A percentile compares a stretch with the other conserved stretches of the same genome.
phyloP scores from a whole-genome alignment of 2,888 invertebrate species.

The Augochlorella aurata region DNA sequence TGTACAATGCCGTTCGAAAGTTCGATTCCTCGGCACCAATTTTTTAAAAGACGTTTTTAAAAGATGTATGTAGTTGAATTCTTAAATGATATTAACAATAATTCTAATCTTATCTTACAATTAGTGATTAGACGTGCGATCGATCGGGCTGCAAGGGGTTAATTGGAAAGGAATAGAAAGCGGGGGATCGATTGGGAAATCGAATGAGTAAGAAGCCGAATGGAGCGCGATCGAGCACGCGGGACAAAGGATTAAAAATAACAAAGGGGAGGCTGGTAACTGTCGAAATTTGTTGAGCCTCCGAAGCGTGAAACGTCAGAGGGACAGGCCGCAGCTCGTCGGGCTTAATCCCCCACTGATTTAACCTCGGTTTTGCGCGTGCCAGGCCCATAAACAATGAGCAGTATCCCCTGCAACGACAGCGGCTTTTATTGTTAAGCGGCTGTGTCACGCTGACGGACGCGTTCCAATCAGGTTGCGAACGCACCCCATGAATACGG shows the following conservation, averaged over 20 bases:
- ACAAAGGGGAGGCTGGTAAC: constrained; percentile 12
- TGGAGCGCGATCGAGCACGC: not conserved
- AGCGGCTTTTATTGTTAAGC: constrained; percentile 35
- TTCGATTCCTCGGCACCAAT: not conserved
- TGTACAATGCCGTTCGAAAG: not conserved
- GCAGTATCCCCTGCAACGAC: constrained; percentile 21
- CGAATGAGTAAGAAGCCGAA: not conserved
- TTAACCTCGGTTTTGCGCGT: constrained; percentile 58
- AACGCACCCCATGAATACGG: not conserved
- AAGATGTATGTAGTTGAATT: too few species aligned
- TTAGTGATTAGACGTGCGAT: too few species aligned
- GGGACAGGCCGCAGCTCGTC: constrained; percentile 52
- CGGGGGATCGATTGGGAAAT: not conserved
- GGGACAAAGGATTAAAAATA: constrained; percentile 16
- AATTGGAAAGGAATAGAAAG: not conserved
- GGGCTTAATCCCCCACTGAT: constrained; percentile 65
- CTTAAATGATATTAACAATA: too few species aligned
- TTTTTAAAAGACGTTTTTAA: too few species aligned
- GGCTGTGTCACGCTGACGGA: constrained; percentile 29
- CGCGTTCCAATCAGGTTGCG: constrained; percentile 6
- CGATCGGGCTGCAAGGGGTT: too few species aligned
- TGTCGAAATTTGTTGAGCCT: constrained; percentile 48
- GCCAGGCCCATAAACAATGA: constrained; percentile 48
- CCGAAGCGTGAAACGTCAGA: constrained; percentile 66
- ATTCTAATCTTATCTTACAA: too few species aligned